Conservation (phyloP, 2,888 invertebrate genomes). For the Microctonus hyperodae region DNA sequence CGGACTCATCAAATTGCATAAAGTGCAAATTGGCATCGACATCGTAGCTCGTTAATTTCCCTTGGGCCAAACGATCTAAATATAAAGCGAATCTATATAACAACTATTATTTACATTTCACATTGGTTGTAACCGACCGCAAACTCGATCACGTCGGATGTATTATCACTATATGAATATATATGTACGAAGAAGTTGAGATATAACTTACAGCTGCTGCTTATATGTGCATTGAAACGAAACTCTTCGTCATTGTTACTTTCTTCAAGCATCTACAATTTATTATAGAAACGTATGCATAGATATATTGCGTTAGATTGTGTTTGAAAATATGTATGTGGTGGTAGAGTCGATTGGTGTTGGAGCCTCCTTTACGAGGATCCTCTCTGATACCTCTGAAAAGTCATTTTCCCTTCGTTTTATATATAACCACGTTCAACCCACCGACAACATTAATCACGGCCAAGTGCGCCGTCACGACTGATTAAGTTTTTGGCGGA, state of each 20-base stretch:
- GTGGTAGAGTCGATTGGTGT: slow-evolving; percentile 31
- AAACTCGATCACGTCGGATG: slow-evolving; percentile 1
- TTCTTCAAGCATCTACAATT: neutral
- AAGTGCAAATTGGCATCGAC: slow-evolving; percentile 47
- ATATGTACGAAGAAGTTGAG: neutral
- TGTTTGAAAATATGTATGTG: slow-evolving; percentile 15
- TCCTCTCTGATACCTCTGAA: slow-evolving; percentile 12
- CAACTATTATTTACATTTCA: slow-evolving; percentile 28
- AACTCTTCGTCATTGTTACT: slow-evolving; percentile 34
- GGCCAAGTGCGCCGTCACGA: slow-evolving; percentile 36
- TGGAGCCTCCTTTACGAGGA: slow-evolving; percentile 30
- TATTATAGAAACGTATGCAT: neutral
- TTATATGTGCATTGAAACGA: slow-evolving; percentile 2
- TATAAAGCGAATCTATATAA: slow-evolving; percentile 35
- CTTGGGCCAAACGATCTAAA: slow-evolving; percentile 37
- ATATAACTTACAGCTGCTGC: neutral
- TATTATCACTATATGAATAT: neutral
- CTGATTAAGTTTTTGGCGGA: slow-evolving; percentile 37
- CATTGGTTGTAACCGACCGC: neutral
- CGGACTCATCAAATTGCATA: slow-evolving; percentile 37
- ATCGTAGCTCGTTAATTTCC: slow-evolving; percentile 45
- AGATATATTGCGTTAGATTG: neutral
- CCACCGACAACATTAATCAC: slow-evolving; percentile 36
- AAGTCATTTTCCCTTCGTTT: slow-evolving; percentile 19
- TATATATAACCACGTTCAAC: slow-evolving; percentile 7